A percentile compares a stretch with the other conserved stretches of the same genome.
phyloP scores from a whole-genome alignment of 2,888 invertebrate genomes.

The Andrena chrysosceles region DNA sequence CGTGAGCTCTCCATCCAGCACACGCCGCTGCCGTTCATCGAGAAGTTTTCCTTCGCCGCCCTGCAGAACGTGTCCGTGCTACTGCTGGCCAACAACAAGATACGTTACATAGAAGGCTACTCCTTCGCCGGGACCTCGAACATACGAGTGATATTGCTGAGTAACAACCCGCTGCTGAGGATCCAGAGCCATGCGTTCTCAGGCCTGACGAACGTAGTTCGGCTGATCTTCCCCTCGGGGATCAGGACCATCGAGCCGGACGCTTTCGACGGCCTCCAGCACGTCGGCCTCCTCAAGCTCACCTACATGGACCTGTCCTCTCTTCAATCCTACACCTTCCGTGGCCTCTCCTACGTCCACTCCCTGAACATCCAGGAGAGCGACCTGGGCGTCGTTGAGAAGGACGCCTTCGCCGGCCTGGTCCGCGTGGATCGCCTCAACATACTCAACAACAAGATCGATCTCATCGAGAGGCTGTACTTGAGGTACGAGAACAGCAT shows the following conservation, averaged over 20 bases:
- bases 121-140: slow-evolving; percentile 95
- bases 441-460: slow-evolving; percentile 94
- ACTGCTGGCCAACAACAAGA: slow-evolving; percentile 90
- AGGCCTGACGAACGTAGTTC: slow-evolving; percentile 92
- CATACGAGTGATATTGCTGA: slow-evolving; percentile 92
- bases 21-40: slow-evolving; percentile 92
- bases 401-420: slow-evolving; percentile 92
- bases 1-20: slow-evolving; percentile 94
- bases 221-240: slow-evolving; percentile 93
- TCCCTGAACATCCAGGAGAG: slow-evolving; percentile 93
- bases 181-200: slow-evolving; percentile 94
- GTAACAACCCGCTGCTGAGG: slow-evolving; percentile 93
- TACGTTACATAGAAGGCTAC: slow-evolving; percentile 89
- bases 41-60: slow-evolving; percentile 94
- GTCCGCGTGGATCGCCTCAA: slow-evolving; percentile 90
- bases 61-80: slow-evolving; percentile 92
- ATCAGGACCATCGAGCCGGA: slow-evolving; percentile 91
- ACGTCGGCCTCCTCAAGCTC: slow-evolving; percentile 92
- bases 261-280: slow-evolving; percentile 93
- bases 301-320: slow-evolving; percentile 93
- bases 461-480: slow-evolving; percentile 90
- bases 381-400: slow-evolving; percentile 90
- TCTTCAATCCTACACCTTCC: slow-evolving; percentile 90
- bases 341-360: slow-evolving; percentile 91
- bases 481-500: slow-evolving; percentile 89